Evolutionary conservation across 2,113 vertebrate species (phyloP).

Genomic region (Pycnonotus jocosus): DNA sequence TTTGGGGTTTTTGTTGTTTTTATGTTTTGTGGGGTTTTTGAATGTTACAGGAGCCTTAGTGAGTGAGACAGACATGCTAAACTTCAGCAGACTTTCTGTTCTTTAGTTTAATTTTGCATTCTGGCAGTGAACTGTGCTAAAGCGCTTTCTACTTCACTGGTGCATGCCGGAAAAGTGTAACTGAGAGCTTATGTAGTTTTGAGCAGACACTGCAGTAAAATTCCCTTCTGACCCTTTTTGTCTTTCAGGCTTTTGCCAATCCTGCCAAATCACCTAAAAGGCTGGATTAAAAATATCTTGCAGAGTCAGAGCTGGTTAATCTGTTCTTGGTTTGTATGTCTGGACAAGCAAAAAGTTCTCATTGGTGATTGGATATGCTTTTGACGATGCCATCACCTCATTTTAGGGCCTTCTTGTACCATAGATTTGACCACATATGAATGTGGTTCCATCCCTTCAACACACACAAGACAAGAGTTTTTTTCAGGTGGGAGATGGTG

Average conservation of each 20-base stretch:
- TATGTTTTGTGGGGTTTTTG: background rate
- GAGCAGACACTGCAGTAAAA: slow-evolving; percentile 30
- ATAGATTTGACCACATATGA: background rate
- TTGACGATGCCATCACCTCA: background rate
- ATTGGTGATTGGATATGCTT: background rate
- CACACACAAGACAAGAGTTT: background rate
- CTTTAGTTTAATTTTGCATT: slow-evolving; percentile 49
- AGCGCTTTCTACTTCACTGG: slow-evolving; percentile 18
- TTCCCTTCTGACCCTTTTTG: slow-evolving; percentile 13
- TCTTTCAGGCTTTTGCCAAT: background rate
- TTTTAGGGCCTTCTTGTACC: background rate
- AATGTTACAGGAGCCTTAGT: background rate
- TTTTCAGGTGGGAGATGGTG: background rate
- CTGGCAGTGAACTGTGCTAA: background rate
- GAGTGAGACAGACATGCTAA: background rate
- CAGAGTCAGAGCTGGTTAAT: background rate
- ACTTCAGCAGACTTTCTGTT: slow-evolving; percentile 15
- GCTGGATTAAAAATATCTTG: background rate
- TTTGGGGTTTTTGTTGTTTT: background rate
- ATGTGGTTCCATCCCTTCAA: background rate
- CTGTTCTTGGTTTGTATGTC: background rate
- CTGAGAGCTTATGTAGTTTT: slow-evolving; percentile 17
- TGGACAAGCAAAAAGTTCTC: background rate
- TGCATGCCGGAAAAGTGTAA: background rate
- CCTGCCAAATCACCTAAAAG: background rate